Conservation (phyloP, 2,888 invertebrate species). For the Parnassius orleans region DNA sequence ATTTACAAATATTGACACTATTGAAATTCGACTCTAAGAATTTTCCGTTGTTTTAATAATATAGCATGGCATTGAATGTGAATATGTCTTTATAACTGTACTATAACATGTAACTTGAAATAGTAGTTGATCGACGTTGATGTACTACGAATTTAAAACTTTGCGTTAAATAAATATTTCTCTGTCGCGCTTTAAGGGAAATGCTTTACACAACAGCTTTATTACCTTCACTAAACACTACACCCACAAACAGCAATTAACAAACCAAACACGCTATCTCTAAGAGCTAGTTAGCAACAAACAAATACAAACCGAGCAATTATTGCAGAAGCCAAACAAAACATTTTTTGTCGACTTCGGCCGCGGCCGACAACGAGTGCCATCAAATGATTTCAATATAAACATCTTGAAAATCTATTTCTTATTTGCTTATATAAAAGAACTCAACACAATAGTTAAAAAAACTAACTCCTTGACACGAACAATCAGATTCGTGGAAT, state of each 20-base stretch:
- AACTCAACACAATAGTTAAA: constrained; percentile 6
- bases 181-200: constrained; percentile 24
- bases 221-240: constrained; percentile 29
- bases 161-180: constrained; percentile 25
- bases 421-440: constrained; percentile 18
- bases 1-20: constrained; percentile 19
- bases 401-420: constrained; percentile 31
- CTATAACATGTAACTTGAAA: too few relatives aligned
- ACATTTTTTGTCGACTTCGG: constrained; percentile 29
- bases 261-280: constrained; percentile 31
- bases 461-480: constrained; percentile 30
- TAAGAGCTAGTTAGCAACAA: constrained; percentile 30
- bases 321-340: constrained; percentile 28
- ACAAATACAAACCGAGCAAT: constrained; percentile 28
- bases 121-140: background rate
- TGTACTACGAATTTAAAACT: constrained; percentile 16
- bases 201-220: constrained; percentile 27
- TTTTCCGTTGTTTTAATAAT: background rate
- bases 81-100: background rate
- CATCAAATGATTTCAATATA: constrained; percentile 27
- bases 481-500: constrained; percentile 42
- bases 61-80: background rate
- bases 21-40: constrained; percentile 10
- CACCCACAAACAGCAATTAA: constrained; percentile 30
- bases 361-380: constrained; percentile 12